Conservation (phyloP, 2,113 vertebrate species). For the Etheostoma spectabile region DNA sequence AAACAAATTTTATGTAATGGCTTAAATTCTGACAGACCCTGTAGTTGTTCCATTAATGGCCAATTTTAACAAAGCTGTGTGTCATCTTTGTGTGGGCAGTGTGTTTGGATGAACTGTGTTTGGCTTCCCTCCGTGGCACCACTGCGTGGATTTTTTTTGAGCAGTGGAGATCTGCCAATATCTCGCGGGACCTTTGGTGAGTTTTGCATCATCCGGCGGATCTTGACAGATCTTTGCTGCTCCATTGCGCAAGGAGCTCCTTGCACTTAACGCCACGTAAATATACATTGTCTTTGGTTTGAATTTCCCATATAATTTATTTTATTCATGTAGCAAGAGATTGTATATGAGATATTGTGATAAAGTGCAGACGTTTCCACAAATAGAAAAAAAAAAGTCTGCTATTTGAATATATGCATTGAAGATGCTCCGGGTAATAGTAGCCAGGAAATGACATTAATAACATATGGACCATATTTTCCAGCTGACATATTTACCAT, state of each 20-base stretch:
- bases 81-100: too few species aligned
- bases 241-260: too few species aligned
- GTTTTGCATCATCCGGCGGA: too few species aligned
- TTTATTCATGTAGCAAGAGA: neutral
- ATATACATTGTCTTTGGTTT: neutral
- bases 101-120: too few species aligned
- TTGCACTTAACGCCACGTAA: too few species aligned
- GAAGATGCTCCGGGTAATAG: conserved; percentile 24
- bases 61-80: too few species aligned
- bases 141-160: too few species aligned
- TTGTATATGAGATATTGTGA: neutral
- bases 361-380: neutral
- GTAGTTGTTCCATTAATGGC: neutral
- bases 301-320: neutral
- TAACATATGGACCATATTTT: conserved; percentile 5
- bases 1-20: neutral
- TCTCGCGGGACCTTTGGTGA: too few species aligned
- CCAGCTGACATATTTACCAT: conserved; percentile 2
- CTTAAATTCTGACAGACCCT: neutral
- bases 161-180: too few species aligned
- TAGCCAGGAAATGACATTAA: conserved; percentile 13
- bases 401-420: neutral
- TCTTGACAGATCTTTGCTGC: too few species aligned
- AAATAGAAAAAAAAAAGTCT: neutral
- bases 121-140: too few species aligned